Evolutionary conservation across 2,888 invertebrate genomes (phyloP), one percentile per base, ranked within the genome.

Genomic region (Sinohyriopsis cumingii): DNA sequence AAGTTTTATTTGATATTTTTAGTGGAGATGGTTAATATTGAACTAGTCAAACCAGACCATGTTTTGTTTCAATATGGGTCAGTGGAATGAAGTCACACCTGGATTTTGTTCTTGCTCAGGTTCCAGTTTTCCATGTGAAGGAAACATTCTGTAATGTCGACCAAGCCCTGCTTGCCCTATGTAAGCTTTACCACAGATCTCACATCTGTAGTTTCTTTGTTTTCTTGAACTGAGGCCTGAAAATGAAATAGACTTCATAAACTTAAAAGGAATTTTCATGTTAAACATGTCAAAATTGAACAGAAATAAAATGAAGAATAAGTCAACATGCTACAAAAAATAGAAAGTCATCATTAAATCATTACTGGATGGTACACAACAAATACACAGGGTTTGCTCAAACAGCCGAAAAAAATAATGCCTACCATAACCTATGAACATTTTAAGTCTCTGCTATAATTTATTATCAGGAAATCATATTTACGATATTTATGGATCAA

Each of bases 161-260:
- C 92, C 91, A 90, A 94, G 92, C 66, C 93, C 92, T 54, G 91
- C 92, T 78, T 91, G 90, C 9, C 93, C 93, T 66, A 93, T 89
- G 86, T 93, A 94, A 22, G 92, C 92, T 85, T 93, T 93, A 67
- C 92, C 91, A 87, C 94, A 94, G n/a, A 92, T 92, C 3, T 92
- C 92, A 86, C 94, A 94, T 55, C 92, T 90, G 82, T 92, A 93
- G 55, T 86, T 88, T 78, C 85, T 88, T 25, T 86, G 86, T 62
- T 84, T 84, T 24, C 77, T 73, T 19, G 82, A 75, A 60, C 69
- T 65, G 24, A 82, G 63, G 45, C 80, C 85, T 84, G 72, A 28
- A 73, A 68, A 54, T 45, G 19, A 68, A 65, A 60, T 59, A 64
- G 19, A 60, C 19, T 54, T 19, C 33, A 18, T 60, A n/a, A 54